Conservation (phyloP, 2,888 invertebrate genomes). For the Monoplex corrugatus region DNA sequence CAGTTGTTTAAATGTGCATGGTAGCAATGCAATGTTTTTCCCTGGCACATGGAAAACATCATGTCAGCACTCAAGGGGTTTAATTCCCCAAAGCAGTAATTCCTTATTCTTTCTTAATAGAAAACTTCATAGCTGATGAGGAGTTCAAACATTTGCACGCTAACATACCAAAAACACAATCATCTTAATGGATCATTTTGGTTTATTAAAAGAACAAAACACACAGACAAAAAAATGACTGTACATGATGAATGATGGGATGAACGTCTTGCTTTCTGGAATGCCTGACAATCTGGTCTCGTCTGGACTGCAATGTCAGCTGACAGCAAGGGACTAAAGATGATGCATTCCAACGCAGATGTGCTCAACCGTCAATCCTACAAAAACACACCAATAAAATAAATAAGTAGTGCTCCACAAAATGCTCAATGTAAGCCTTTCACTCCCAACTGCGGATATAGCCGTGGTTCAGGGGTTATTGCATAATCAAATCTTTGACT, state of each 20-base stretch:
- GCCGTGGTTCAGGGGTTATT: too few relatives aligned
- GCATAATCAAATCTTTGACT: too few relatives aligned
- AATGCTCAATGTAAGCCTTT: too few relatives aligned
- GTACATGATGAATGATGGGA: constrained; percentile 40
- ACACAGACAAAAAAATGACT: constrained; percentile 17
- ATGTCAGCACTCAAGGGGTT: too few relatives aligned
- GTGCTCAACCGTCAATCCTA: not conserved
- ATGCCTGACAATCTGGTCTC: constrained; percentile 20
- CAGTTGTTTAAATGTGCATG: too few relatives aligned
- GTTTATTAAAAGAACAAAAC: constrained; percentile 31
- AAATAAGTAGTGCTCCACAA: too few relatives aligned
- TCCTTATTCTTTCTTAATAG: too few relatives aligned
- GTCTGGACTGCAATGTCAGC: constrained; percentile 19
- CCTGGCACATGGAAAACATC: too few relatives aligned
- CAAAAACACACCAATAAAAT: not conserved
- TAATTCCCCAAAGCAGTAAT: too few relatives aligned
- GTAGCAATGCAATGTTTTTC: too few relatives aligned
- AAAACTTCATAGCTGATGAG: not conserved
- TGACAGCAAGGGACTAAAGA: not conserved
- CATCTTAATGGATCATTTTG: not conserved
- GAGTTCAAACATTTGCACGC: not conserved
- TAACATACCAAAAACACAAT: not conserved
- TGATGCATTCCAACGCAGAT: not conserved
- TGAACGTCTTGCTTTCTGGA: not conserved
- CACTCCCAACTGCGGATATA: too few relatives aligned